These are phyloP conservation scores for Serinus canaria DNA, from an alignment of 2,113 vertebrate genomes.

Conservation along the genomic window DNA sequence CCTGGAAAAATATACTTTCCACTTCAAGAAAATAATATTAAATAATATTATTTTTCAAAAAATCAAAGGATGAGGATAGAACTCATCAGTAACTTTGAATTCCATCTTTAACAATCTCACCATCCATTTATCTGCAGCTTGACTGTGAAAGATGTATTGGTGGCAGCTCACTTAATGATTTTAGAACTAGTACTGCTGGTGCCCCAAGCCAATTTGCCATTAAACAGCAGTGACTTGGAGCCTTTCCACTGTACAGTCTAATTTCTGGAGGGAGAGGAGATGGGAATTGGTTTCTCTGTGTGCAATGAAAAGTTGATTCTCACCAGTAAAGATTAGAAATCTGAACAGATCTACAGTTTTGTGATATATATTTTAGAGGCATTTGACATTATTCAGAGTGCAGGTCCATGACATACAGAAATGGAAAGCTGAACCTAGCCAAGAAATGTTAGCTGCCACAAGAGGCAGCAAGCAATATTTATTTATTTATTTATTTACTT, in stretches of 20 bases:
- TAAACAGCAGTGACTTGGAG: conserved; percentile 43
- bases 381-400: background rate
- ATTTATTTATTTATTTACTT: background rate
- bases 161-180: conserved; percentile 54
- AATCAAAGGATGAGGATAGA: background rate
- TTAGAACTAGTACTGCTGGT: conserved; percentile 38
- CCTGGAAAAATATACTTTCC: background rate
- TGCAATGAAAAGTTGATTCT: conserved; percentile 42
- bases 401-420: background rate
- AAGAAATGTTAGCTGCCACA: background rate
- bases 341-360: background rate
- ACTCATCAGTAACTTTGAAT: background rate
- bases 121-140: conserved; percentile 42
- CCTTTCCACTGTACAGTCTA: conserved; percentile 33
- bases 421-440: background rate
- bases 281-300: conserved; percentile 20
- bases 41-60: background rate
- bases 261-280: conserved; percentile 31
- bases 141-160: conserved; percentile 35
- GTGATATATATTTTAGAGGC: background rate
- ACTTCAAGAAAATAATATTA: background rate
- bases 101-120: background rate
- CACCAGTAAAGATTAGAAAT: conserved; percentile 28
- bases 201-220: conserved; percentile 49
- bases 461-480: background rate